A percentile compares a stretch with the other conserved stretches of the same genome.
Conservation (phyloP, 2,888 invertebrate species). For the Cerastis leucographa region DNA sequence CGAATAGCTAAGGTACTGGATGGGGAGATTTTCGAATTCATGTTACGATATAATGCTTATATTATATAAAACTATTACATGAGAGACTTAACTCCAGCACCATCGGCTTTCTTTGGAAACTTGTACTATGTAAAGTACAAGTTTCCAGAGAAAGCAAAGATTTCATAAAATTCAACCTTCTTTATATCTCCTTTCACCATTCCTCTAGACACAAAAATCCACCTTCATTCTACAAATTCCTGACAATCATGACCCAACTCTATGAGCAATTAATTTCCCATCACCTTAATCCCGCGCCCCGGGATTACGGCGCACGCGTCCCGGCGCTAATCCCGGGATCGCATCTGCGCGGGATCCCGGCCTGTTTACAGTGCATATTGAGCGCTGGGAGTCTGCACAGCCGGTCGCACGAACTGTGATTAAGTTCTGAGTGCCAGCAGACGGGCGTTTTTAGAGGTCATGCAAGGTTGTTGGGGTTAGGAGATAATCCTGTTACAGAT, state of each 20-base stretch:
- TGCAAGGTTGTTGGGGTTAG: slow-evolving; percentile 14
- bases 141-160: background rate
- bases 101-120: background rate
- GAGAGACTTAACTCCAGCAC: background rate
- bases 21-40: background rate
- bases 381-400: slow-evolving; percentile 64
- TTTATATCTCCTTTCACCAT: background rate
- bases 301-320: slow-evolving; percentile 69
- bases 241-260: slow-evolving; percentile 58
- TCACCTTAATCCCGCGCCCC: slow-evolving; percentile 64
- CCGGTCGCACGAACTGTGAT: slow-evolving; percentile 61
- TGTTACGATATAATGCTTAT: background rate
- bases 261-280: slow-evolving; percentile 68
- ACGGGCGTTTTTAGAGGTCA: slow-evolving; percentile 47
- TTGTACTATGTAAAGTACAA: too few relatives aligned
- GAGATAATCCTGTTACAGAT: slow-evolving; percentile 34
- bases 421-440: slow-evolving; percentile 54
- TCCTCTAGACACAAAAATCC: slow-evolving; percentile 10
- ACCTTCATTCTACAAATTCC: slow-evolving; percentile 40
- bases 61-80: background rate
- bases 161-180: background rate
- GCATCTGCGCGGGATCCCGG: slow-evolving; percentile 59
- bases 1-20: background rate
- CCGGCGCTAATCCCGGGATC: slow-evolving; percentile 66
- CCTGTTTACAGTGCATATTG: slow-evolving; percentile 69